Evolutionary conservation across 1,140 invertebrate species (phyloP).

Genomic region (Ostrea denselamellosa): DNA sequence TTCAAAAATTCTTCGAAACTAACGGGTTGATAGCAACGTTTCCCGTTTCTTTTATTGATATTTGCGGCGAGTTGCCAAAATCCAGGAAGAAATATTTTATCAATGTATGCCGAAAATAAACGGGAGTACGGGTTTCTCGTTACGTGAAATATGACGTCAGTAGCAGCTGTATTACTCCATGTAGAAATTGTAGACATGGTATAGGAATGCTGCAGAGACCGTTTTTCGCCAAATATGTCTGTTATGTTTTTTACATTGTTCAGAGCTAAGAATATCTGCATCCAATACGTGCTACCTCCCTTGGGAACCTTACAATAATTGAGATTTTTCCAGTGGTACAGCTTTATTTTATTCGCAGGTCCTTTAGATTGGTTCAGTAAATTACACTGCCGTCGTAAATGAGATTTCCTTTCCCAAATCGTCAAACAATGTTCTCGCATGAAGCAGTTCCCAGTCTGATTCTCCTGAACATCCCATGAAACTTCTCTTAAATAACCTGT

Average conservation of each 20-base stretch:
- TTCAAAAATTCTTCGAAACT: slow-evolving; percentile 13
- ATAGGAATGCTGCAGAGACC: not conserved
- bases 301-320: slow-evolving; percentile 53
- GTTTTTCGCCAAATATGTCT: not conserved
- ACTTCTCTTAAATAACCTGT: not conserved
- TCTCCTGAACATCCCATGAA: not conserved
- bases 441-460: not conserved
- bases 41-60: not conserved
- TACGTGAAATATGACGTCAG: slow-evolving; percentile 39
- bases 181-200: not conserved
- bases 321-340: not conserved
- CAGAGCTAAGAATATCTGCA: slow-evolving; percentile 28
- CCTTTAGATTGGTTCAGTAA: not conserved
- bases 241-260: slow-evolving; percentile 1
- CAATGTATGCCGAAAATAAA: slow-evolving; percentile 58
- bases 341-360: not conserved
- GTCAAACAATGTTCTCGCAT: not conserved
- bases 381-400: not conserved
- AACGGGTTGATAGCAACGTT: not conserved
- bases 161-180: not conserved
- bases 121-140: slow-evolving; percentile 54
- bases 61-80: not conserved
- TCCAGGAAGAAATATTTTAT: slow-evolving; percentile 53
- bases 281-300: slow-evolving; percentile 49
- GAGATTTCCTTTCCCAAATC: slow-evolving; percentile 11